These are phyloP conservation scores for Micrasema longulum DNA, from an alignment of 1,140 invertebrate genomes.

Conservation along the genomic window DNA sequence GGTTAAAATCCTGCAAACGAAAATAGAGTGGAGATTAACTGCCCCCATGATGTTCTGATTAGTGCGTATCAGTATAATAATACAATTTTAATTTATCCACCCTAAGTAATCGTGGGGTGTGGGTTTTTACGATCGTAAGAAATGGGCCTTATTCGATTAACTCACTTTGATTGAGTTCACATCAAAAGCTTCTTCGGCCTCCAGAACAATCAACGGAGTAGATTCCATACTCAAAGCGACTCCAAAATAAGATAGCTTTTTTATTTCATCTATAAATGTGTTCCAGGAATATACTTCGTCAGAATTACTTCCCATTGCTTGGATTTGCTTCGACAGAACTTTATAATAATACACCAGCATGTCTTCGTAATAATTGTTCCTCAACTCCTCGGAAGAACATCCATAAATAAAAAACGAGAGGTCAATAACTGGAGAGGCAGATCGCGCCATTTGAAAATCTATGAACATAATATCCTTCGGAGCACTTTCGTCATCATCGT, in stretches of 20 bases:
- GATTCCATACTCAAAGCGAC: conserved; percentile 74
- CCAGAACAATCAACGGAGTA: conserved; percentile 70
- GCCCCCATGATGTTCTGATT: too few species aligned
- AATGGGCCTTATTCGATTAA: conserved; percentile 42
- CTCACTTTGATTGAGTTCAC: conserved; percentile 68
- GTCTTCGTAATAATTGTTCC: conserved; percentile 69
- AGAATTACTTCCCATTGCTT: conserved; percentile 71
- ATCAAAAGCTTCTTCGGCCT: conserved; percentile 71
- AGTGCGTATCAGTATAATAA: too few species aligned
- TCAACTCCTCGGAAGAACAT: conserved; percentile 70
- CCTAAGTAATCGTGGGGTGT: neutral
- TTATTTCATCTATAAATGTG: conserved; percentile 67
- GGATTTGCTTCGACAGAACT: conserved; percentile 67
- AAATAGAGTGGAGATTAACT: too few species aligned
- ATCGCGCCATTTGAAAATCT: conserved; percentile 77
- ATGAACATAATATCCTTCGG: conserved; percentile 71
- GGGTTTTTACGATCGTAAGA: too few species aligned
- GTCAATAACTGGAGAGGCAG: conserved; percentile 71
- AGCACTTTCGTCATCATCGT: conserved; percentile 57
- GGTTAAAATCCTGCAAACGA: too few species aligned
- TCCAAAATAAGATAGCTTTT: conserved; percentile 72
- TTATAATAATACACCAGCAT: conserved; percentile 71
- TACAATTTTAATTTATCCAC: conserved; percentile 34
- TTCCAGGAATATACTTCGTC: conserved; percentile 70
- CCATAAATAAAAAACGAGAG: conserved; percentile 74